Evolutionary conservation across 1,140 invertebrate genomes (phyloP), one percentile per base, ranked within the genome.

Genomic region (Bacillus rossius): DNA sequence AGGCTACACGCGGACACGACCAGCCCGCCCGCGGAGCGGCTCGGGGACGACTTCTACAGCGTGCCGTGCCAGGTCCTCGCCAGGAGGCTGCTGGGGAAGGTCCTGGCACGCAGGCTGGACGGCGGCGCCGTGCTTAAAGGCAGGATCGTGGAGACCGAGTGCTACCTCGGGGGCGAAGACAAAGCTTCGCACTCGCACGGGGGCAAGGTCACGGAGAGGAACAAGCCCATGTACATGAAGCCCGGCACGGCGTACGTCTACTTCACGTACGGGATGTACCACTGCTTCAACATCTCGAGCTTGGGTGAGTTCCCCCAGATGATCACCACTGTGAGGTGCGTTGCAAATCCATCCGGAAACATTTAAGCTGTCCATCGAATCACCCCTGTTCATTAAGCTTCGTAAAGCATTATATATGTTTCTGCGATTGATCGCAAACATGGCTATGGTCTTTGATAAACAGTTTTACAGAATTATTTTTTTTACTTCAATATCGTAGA

Each of bases 231-330:
- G 87, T 93, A 84, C 67, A 89, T 91, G 86, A 71, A 64, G 42
- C 81, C 88, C 22, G 89, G 90, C n/a, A 92, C 89, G 29, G 78
- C 81, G 34, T 92, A 87, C 74, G 86, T 92, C 3, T 92, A 91
- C 65, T 75, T 84, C 52, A 91, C 87, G 13, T 92, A 92, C 73
- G 89, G 89, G 63, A 89, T 90, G 82, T 91, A 92, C 67, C 79
- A 84, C 67, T 91, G 88, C 65, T 83, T 92, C 64, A 92, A 92
- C 71, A 85, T 92, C 55, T 91, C 88, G n/a, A 84, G 85, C 67
- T 64, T 78, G 78, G 87, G 85, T 85, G 71, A 64, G 63, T 50
- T 8, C 20, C n/a, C 17, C 1, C 45, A 48, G 45, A 17, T 41
- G 38, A 16, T 41, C 16, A 41, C 38, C 16, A 16, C n/a, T n/a